Base-by-base conservation (phyloP, 2,888 invertebrate species). In the Machimus rusticus region DNA sequence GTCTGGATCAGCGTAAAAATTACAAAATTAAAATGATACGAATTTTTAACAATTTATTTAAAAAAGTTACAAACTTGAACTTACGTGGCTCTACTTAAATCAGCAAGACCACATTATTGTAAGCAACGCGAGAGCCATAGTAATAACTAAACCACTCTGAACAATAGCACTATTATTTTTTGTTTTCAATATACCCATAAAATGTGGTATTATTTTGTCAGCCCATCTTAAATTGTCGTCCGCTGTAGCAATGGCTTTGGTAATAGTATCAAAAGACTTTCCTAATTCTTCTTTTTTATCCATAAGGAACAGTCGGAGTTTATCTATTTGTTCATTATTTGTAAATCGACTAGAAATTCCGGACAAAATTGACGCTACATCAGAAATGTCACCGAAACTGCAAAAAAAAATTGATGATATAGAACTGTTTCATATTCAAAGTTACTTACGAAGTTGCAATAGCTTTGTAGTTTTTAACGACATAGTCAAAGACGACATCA, bases 401-500 rank as follows among this genome's bases (percentile, higher is more conserved):
- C 2, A 34, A 76, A 14, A 19, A 76, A 76, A 34, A 16, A 0
- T n/a, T 34, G 0, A 76, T 5, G 28, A 76, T 28, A 76, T 76
- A 19, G 66, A 23, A n/a, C 9, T n/a, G 5, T 5, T 55, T 55
- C 5, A 19, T 55, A 55, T 19, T n/a, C 8, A 55, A 55, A 9
- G 9, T 6, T 51, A 90, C 92, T 91, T 92, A 92, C 92, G 92
- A 90, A 5, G 46, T 31, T 16, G 89, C 89, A n/a, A 92, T 86
- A 0, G 88, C 81, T 0, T 90, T 89, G 57, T 87, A 81, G 19
- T 91, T 89, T 1, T 81, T 74, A 0, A 90, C 92, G 5, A 95
- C 90, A 87, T 94, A 93, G 0, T 94, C 91, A 82, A 95, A 92
- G 0, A 95, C 95, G 0, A 94, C 89, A 3, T 93, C 91, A 1